Percentiles rank a stretch among this genome's conserved stretches.
These are phyloP conservation scores for Fregetta grallaria DNA, from an alignment of 2,113 vertebrate species.

Conservation along the genomic window DNA sequence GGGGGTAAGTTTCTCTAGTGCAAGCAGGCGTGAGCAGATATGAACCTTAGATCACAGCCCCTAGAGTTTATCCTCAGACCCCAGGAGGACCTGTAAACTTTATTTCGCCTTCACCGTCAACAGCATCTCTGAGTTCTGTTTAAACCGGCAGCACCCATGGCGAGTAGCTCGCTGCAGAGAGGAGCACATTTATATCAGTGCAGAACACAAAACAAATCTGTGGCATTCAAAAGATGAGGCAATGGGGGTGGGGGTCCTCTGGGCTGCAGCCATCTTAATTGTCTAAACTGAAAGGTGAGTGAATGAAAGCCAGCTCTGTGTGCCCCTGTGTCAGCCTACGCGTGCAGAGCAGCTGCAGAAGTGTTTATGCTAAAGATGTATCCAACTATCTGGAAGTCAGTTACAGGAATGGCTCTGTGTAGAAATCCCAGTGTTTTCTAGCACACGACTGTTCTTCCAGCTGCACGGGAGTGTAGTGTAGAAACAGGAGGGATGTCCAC, in stretches of 20 bases:
- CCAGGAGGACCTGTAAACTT: conserved; percentile 41
- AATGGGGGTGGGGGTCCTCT: not conserved
- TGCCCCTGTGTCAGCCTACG: not conserved
- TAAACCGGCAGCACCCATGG: not conserved
- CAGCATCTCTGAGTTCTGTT: not conserved
- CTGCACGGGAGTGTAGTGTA: not conserved
- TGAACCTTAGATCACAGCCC: not conserved
- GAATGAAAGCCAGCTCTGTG: conserved; percentile 37
- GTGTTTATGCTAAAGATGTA: conserved; percentile 43
- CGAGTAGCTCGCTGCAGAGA: not conserved
- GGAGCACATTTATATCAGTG: conserved; percentile 41
- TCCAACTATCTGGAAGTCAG: conserved; percentile 42
- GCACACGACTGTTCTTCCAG: not conserved
- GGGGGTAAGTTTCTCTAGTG: conserved; percentile 40
- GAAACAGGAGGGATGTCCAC: not conserved
- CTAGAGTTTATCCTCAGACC: conserved; percentile 21
- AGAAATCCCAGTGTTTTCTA: not conserved
- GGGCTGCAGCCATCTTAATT: conserved; percentile 32
- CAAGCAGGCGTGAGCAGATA: conserved; percentile 23
- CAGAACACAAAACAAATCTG: conserved; percentile 17
- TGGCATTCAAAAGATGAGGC: conserved; percentile 27
- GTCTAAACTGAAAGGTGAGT: conserved; percentile 58
- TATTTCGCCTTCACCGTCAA: not conserved
- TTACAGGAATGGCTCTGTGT: not conserved
- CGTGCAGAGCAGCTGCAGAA: conserved; percentile 46